Evolutionary conservation across 2,113 vertebrate species (phyloP), one percentile per base, ranked within the genome.

Genomic region (Strix aluco): DNA sequence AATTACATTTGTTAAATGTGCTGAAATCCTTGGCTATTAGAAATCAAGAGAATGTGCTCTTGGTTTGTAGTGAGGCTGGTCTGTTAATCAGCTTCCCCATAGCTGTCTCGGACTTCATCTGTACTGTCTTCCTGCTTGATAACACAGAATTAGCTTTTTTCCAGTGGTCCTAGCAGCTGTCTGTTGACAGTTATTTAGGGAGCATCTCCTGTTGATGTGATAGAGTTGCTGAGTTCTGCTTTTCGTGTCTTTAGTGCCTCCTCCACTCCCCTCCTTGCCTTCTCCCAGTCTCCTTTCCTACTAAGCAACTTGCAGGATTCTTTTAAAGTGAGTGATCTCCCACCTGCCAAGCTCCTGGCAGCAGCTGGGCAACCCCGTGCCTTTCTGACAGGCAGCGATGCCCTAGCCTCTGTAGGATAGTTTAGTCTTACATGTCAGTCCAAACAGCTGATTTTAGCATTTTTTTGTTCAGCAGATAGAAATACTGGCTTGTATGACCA

Each of bases 201-300:
- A 70, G 4, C 36, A 69, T 72, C 69, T 86, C 34, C 75, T 22
- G 27, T 11, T 55, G 73, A 34, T 91, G 30, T 38, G 84, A 27
- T 16, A 4, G 1, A 62, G 52, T 46, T 82, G 5, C 59, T 82
- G 66, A 30, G 13, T 79, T 92, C 71, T 66, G 22, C 13, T 92
- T 88, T 69, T 74, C 5, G 2, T 55, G 27, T 55, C 36, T 62
- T 69, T 42, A 2, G 1, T 73, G 40, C 5, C 18, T 36, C 46
- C 46, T 47, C 20, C 26, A 2, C 13, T 38, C 38, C 38, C 38
- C 38, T 11, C 15, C 4, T 36, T 2, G 0, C 51, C 77, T 0
- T 0, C 7, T 82, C n/a, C 2, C 18, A 80, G 20, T 23, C 30
- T 54, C 16, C 55, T 81, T 84, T 81, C 51, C n/a, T 18, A 25